phyloP scores from a whole-genome alignment of 2,888 invertebrate genomes.

The Luffia ferchaultella region DNA sequence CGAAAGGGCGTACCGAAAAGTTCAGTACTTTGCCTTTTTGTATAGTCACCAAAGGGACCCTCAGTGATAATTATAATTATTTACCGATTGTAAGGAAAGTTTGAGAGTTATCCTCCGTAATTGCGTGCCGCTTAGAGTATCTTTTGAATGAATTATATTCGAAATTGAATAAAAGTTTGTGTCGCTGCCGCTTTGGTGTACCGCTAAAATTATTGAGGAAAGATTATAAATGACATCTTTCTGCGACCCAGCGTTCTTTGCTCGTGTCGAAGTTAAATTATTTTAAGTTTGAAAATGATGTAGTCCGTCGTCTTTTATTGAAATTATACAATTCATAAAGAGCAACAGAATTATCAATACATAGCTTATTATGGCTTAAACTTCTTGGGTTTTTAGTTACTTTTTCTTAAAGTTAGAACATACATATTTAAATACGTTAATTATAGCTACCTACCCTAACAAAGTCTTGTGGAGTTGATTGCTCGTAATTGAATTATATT shows the following conservation, averaged over 20 bases:
- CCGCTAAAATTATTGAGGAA: conserved; percentile 33
- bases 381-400: no score
- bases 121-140: conserved; percentile 50
- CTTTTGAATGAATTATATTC: conserved; percentile 53
- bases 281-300: conserved; percentile 45
- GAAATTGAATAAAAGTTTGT: conserved; percentile 22
- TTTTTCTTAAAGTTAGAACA: no score
- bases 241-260: conserved; percentile 21
- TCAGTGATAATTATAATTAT: conserved; percentile 61
- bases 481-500: no score
- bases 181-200: conserved; percentile 30
- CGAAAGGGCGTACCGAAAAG: conserved; percentile 45
- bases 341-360: no score
- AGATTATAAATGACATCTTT: conserved; percentile 7
- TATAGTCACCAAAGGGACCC: conserved; percentile 43
- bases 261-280: conserved; percentile 38
- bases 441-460: no score
- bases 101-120: conserved; percentile 38
- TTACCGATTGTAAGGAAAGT: conserved; percentile 59
- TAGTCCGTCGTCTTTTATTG: conserved; percentile 21
- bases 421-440: no score
- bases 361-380: no score
- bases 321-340: not conserved
- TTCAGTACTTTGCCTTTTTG: conserved; percentile 57
- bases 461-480: no score